These are phyloP conservation scores for Leucophora obtusa DNA, from an alignment of 2,888 invertebrate genomes.

Conservation along the genomic window DNA sequence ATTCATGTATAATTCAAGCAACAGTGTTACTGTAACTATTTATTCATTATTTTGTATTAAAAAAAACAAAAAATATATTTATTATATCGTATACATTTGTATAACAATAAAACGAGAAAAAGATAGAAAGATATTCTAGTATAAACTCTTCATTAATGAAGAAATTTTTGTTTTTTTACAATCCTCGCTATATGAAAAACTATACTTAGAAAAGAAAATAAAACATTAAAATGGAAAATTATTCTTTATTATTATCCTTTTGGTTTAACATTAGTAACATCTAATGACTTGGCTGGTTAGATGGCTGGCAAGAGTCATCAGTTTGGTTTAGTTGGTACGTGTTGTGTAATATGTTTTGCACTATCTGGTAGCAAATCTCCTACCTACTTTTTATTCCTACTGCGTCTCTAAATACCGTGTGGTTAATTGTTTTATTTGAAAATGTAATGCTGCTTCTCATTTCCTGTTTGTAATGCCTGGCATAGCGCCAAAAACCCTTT, in stretches of 20 bases:
- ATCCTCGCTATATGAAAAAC: conserved; percentile 22
- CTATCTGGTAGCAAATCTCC: conserved; percentile 17
- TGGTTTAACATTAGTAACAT: conserved; percentile 48
- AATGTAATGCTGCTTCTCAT: conserved; percentile 54
- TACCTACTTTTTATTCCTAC: conserved; percentile 18
- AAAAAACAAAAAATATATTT: not conserved
- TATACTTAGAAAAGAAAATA: conserved; percentile 9
- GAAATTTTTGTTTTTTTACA: conserved; percentile 12
- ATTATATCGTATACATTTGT: too few relatives aligned
- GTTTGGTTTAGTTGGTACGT: not conserved
- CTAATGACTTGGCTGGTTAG: conserved; percentile 56
- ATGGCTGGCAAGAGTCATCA: not conserved
- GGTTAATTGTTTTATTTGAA: conserved; percentile 63
- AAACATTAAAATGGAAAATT: conserved; percentile 45
- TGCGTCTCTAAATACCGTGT: conserved; percentile 47
- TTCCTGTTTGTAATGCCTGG: conserved; percentile 41
- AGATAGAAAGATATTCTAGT: not conserved
- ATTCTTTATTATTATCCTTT: conserved; percentile 36
- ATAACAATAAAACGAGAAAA: not conserved
- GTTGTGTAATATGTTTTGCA: not conserved
- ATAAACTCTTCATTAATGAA: conserved; percentile 51
- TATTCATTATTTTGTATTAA: conserved; percentile 24
- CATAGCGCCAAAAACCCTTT: conserved; percentile 54
- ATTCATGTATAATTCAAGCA: conserved; percentile 33
- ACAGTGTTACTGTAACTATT: conserved; percentile 17